Conservation (phyloP, 2,888 invertebrate species). For the Oxyscelio sp. region DNA sequence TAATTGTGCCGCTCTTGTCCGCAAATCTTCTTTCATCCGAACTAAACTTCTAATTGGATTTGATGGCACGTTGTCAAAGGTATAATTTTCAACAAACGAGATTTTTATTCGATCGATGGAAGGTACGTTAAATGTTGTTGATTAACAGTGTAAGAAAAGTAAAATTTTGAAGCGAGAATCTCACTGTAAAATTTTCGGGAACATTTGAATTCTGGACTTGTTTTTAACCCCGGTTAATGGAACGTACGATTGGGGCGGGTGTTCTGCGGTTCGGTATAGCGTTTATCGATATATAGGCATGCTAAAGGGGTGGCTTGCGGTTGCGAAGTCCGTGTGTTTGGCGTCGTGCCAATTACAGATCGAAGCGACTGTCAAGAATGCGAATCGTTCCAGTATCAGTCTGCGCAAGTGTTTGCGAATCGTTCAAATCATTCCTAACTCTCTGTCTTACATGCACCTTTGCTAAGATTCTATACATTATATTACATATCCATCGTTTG, state of each 20-base stretch:
- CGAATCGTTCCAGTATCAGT: conserved; percentile 68
- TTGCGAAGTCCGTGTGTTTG: conserved; percentile 66
- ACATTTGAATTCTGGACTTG: conserved; percentile 30
- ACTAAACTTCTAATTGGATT: too few relatives aligned
- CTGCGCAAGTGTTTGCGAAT: conserved; percentile 68
- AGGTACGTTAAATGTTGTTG: too few relatives aligned
- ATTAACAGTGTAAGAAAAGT: too few relatives aligned
- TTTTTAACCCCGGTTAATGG: conserved; percentile 34
- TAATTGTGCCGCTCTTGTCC: too few relatives aligned
- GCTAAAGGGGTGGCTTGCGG: conserved; percentile 65
- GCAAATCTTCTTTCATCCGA: too few relatives aligned
- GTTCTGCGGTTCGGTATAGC: conserved; percentile 39
- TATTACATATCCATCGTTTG: conserved; percentile 28
- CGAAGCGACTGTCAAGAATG: conserved; percentile 68
- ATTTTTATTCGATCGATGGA: too few relatives aligned
- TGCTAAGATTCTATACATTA: conserved; percentile 23
- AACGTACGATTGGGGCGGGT: conserved; percentile 40
- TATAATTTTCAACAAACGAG: too few relatives aligned
- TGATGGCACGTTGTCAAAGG: too few relatives aligned
- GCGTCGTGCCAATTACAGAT: conserved; percentile 73
- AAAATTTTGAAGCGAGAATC: too few relatives aligned
- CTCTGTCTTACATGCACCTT: conserved; percentile 28
- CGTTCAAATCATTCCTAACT: conserved; percentile 56
- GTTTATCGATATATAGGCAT: conserved; percentile 53
- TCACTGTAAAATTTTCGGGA: too few relatives aligned